Evolutionary conservation across 2,797 vertebrate species (phyloP).

Genomic region (Clarias platycephalus): DNA sequence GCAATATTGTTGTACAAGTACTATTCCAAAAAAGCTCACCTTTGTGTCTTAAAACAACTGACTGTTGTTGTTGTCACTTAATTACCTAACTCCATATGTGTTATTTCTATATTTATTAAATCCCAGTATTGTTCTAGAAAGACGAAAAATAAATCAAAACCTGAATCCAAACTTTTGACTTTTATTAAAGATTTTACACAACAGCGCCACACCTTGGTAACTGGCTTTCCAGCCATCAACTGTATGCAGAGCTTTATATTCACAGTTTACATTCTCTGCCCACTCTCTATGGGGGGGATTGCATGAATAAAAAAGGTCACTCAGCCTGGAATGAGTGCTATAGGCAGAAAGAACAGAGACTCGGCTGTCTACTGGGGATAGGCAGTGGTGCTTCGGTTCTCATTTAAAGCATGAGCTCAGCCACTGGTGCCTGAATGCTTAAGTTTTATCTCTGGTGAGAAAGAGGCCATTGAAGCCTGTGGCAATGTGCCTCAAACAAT

Average conservation of each 20-base stretch:
- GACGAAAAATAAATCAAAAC: no score
- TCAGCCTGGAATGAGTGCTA: neutral
- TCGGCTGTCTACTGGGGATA: conserved; percentile 15
- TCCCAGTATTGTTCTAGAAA: no score
- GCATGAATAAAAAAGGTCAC: conserved; percentile 24
- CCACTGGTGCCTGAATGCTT: conserved; percentile 13
- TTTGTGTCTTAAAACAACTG: no score
- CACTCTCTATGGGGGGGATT: conserved; percentile 20
- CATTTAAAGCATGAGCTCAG: conserved; percentile 10
- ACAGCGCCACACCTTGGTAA: neutral
- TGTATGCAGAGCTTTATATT: neutral
- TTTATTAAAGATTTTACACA: neutral
- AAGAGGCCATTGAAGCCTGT: conserved; percentile 33
- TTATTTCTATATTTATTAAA: no score
- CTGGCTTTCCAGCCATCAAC: neutral
- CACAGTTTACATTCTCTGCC: neutral
- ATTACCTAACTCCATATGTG: no score
- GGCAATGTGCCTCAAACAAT: conserved; percentile 20
- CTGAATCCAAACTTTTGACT: no score
- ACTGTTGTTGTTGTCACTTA: no score
- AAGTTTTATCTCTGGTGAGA: conserved; percentile 33
- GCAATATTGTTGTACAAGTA: no score
- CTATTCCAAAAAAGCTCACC: no score
- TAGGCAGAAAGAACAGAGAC: conserved; percentile 14
- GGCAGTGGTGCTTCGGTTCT: conserved; percentile 14